phyloP scores from a whole-genome alignment of 2,888 invertebrate genomes.

The Halocaridina rubra region DNA sequence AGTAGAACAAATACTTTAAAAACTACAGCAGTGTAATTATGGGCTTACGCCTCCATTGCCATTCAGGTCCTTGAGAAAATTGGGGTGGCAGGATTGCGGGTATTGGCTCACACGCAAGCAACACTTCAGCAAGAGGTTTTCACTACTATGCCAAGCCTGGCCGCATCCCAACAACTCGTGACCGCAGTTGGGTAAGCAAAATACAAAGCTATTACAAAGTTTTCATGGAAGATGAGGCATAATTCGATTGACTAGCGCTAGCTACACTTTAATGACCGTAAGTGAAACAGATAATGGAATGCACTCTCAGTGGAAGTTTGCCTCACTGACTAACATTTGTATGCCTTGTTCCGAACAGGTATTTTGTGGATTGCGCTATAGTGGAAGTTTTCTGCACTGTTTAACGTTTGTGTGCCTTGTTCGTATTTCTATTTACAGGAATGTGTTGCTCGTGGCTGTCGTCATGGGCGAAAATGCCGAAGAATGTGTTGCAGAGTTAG shows the following conservation, averaged over 20 bases:
- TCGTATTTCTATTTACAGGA: conserved; percentile 3
- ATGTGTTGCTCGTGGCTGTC: conserved; percentile 42
- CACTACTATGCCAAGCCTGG: conserved; percentile 32
- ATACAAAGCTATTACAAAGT: too few relatives aligned
- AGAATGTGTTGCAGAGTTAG: conserved; percentile 21
- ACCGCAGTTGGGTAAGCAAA: conserved; percentile 14
- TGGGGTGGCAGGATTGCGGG: conserved; percentile 36
- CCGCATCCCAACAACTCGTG: conserved; percentile 15
- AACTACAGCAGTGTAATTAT: too few relatives aligned
- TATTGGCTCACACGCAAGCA: conserved; percentile 54
- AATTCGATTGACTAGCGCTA: too few relatives aligned
- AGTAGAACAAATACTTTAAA: too few relatives aligned
- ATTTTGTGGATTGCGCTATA: background rate
- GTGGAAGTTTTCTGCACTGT: background rate
- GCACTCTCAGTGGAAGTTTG: too few relatives aligned
- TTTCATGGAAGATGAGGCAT: too few relatives aligned
- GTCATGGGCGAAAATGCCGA: conserved; percentile 37
- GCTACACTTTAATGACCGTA: too few relatives aligned
- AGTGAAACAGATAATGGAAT: too few relatives aligned
- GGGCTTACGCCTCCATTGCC: too few relatives aligned
- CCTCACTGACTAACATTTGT: too few relatives aligned
- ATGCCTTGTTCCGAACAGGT: background rate
- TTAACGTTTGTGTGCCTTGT: background rate
- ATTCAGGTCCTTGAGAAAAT: conserved; percentile 50
- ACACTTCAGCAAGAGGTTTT: conserved; percentile 36